Conservation (phyloP, 1,140 invertebrate genomes). For the Gerris buenoi region DNA sequence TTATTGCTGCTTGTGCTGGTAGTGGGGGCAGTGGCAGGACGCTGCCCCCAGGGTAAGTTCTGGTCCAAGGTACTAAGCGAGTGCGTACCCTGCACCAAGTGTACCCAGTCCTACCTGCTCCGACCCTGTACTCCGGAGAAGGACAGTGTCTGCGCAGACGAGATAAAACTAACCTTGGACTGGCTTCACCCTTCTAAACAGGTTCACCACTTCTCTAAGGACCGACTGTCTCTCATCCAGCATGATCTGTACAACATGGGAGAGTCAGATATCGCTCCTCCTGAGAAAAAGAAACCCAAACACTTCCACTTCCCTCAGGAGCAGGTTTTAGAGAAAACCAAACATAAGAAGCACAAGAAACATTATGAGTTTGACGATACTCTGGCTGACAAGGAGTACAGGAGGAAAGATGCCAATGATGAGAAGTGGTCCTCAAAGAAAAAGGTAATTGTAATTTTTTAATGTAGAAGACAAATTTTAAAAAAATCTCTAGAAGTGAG, state of each 20-base stretch:
- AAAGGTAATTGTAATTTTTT: too few species aligned
- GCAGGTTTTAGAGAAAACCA: neutral
- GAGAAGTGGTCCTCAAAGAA: slow-evolving; percentile 7
- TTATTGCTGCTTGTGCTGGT: neutral
- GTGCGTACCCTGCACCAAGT: neutral
- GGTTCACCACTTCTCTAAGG: slow-evolving; percentile 4
- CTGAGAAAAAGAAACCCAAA: slow-evolving; percentile 3
- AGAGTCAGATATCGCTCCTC: neutral
- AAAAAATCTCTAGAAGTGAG: too few species aligned
- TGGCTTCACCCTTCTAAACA: neutral
- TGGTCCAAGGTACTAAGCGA: neutral
- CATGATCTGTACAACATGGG: neutral
- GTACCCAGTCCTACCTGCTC: neutral
- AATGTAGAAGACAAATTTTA: too few species aligned
- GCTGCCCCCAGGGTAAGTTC: neutral
- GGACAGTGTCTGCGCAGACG: neutral
- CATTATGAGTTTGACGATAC: slow-evolving; percentile 9
- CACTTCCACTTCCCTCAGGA: neutral
- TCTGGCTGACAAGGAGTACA: slow-evolving; percentile 3
- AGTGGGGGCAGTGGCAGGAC: neutral
- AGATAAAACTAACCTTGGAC: neutral
- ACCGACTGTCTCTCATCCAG: slow-evolving; percentile 1
- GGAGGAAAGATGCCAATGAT: slow-evolving; percentile 7
- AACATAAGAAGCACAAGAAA: slow-evolving; percentile 10
- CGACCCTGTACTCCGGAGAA: neutral